Conservation (phyloP, 2,888 invertebrate species). For the Orthonychiurus folsomi region DNA sequence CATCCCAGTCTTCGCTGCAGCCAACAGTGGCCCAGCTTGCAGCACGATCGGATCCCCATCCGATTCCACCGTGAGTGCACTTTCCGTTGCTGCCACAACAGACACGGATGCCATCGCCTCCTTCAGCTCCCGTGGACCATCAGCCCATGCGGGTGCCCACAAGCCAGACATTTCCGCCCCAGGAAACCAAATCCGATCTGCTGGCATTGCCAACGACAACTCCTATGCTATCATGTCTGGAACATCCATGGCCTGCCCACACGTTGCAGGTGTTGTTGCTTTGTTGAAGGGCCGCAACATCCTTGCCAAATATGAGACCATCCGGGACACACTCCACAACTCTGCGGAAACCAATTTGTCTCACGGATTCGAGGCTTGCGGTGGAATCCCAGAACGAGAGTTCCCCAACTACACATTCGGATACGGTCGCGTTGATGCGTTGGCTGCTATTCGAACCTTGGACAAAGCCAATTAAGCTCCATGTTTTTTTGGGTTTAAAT, state of each 20-base stretch:
- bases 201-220: background rate
- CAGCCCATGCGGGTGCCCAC: background rate
- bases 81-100: constrained; percentile 5
- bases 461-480: background rate
- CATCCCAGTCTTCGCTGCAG: constrained; percentile 3
- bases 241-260: constrained; percentile 8
- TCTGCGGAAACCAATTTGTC: background rate
- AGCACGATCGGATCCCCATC: background rate
- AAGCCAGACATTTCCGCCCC: constrained; percentile 9
- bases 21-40: background rate
- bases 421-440: constrained; percentile 4
- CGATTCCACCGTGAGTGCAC: background rate
- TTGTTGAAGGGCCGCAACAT: background rate
- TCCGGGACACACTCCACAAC: background rate
- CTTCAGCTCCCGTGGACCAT: constrained; percentile 5
- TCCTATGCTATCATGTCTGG: background rate
- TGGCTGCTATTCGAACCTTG: background rate
- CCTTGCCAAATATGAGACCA: background rate
- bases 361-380: background rate
- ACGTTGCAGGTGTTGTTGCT: constrained; percentile 4
- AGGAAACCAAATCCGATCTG: background rate
- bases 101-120: background rate
- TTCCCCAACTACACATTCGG: constrained; percentile 6
- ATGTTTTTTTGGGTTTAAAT: too few species aligned
- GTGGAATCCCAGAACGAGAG: background rate